Evolutionary conservation across 1,140 invertebrate genomes (phyloP), one percentile per base, ranked within the genome.

Genomic region (Nylanderia fulva): DNA sequence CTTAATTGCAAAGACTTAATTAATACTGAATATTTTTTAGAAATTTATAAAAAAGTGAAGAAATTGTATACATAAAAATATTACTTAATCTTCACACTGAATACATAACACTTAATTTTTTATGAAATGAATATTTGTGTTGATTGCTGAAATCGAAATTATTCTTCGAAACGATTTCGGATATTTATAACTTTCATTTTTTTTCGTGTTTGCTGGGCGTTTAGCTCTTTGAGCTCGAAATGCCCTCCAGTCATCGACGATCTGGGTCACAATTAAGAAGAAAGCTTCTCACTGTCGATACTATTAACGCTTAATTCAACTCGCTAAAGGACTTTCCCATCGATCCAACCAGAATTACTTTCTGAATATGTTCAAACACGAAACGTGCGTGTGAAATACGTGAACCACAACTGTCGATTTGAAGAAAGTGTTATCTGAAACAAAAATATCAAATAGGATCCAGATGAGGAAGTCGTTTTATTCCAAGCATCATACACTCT

Each of bases 231-330:
- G 15, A 45, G 9, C 29, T 76, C 74, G 21, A 52, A 13, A 6
- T 45, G 27, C 74, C 80, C 77, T 42, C 33, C 45, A 83, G 86
- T 75, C 56, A 66, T 84, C 77, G 80, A 52, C 63, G 77, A 91
- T 90, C 83, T 90, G 88, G 90, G 90, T 88, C 90, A 84, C 85
- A 86, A 88, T 90, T 88, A 90, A 90, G 69, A 90, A 89, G 90
- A 90, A 90, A 90, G 90, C 86, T 52, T 56, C 13, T 39, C 85
- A 21, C 29, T 74, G 71, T 71, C 64, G 72, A 77, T 85, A 83
- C 77, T 88, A 85, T 88, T 84, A 85, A 83, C 80, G 80, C 82
- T 87, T 85, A 64, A 85, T 89, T 74, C 85, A 86, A 45, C 36
- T 45, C 48, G 33, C 39, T 42, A 82, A n/a, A 58, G 33, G 68